Evolutionary conservation across 2,797 vertebrate genomes (phyloP).

Genomic region (Hypotaenidia okinawae): DNA sequence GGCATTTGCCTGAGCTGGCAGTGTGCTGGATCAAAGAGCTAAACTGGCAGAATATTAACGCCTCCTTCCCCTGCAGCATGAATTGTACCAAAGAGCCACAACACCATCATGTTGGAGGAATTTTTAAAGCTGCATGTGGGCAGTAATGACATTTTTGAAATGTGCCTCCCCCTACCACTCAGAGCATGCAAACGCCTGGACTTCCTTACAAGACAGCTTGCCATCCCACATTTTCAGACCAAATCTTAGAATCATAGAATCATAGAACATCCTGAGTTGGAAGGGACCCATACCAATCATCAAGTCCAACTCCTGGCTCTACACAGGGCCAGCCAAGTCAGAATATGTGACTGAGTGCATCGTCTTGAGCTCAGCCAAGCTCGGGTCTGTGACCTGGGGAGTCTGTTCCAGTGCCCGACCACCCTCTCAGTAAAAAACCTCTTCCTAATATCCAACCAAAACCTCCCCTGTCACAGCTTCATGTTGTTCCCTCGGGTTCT

Average conservation of each 20-base stretch:
- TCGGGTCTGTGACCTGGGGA: too few relatives aligned
- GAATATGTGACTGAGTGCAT: too few relatives aligned
- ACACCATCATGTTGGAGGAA: not conserved
- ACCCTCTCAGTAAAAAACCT: too few relatives aligned
- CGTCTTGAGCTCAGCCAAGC: too few relatives aligned
- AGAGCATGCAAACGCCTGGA: not conserved
- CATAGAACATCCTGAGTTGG: too few relatives aligned
- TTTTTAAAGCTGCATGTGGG: constrained; percentile 2
- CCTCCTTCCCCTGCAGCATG: not conserved
- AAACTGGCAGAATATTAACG: not conserved
- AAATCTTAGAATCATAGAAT: not conserved
- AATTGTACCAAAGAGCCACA: not conserved
- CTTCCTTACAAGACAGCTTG: not conserved
- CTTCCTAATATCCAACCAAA: too few relatives aligned
- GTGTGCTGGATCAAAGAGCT: not conserved
- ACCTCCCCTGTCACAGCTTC: too few relatives aligned
- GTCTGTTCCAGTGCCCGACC: too few relatives aligned
- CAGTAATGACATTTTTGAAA: constrained; percentile 17
- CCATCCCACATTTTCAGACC: not conserved
- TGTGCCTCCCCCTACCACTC: not conserved
- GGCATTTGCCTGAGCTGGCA: not conserved
- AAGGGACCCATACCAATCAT: too few relatives aligned
- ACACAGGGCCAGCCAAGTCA: too few relatives aligned
- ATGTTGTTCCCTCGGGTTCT: too few relatives aligned
- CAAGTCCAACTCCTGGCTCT: too few relatives aligned